Conservation (phyloP, 2,797 vertebrate species). For the Peromyscus aztecus region DNA sequence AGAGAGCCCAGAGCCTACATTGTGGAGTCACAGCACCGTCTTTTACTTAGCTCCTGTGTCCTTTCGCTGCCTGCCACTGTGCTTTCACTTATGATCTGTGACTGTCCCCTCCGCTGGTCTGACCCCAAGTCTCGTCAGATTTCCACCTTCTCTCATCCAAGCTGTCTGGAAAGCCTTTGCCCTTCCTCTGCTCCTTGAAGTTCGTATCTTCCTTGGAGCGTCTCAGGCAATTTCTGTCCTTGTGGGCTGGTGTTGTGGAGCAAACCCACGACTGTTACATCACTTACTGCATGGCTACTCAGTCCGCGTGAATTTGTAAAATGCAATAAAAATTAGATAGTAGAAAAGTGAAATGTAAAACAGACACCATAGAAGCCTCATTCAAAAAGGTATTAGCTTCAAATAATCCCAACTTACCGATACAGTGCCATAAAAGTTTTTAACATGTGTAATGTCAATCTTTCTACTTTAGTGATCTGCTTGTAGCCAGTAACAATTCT, state of each 20-base stretch:
- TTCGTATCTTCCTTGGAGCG: background rate
- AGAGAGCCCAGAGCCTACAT: background rate
- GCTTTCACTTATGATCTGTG: background rate
- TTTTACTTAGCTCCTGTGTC: constrained; percentile 6
- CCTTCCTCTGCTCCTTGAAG: background rate
- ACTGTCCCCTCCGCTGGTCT: background rate
- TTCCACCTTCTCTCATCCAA: background rate
- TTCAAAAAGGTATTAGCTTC: constrained; percentile 31
- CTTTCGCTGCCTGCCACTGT: background rate
- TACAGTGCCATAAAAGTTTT: background rate
- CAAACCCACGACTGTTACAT: background rate
- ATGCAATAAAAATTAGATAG: constrained; percentile 26
- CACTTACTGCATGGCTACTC: background rate
- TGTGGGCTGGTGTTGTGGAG: background rate
- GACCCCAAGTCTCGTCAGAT: background rate
- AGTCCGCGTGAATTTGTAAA: constrained; percentile 36
- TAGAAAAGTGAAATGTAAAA: background rate
- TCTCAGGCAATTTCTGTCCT: background rate
- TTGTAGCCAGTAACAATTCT: background rate
- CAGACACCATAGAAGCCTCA: background rate
- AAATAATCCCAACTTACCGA: background rate
- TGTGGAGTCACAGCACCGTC: background rate
- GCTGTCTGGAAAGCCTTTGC: background rate
- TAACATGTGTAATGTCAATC: background rate
- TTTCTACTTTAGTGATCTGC: background rate